phyloP scores from a whole-genome alignment of 2,888 invertebrate genomes.

The Alcis repandata region DNA sequence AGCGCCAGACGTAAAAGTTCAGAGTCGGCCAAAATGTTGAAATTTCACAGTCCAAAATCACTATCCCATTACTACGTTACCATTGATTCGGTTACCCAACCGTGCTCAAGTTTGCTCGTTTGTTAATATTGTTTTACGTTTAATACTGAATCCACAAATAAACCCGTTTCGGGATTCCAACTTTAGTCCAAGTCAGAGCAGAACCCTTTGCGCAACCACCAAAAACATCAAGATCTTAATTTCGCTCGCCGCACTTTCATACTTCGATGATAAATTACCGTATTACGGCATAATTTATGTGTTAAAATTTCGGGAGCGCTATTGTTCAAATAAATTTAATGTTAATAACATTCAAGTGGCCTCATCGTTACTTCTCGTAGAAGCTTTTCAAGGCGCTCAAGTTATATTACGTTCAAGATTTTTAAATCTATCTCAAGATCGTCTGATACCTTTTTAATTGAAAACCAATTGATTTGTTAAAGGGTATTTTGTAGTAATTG shows the following conservation, averaged over 20 bases:
- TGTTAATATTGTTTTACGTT: conserved; percentile 4
- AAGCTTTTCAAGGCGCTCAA: conserved; percentile 41
- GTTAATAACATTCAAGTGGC: conserved; percentile 38
- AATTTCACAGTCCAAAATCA: not conserved
- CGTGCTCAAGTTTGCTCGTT: not conserved
- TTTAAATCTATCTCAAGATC: conserved; percentile 21
- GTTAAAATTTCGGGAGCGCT: conserved; percentile 41
- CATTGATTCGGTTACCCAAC: not conserved
- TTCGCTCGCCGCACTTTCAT: conserved; percentile 42
- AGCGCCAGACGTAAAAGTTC: not conserved
- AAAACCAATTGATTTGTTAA: conserved; percentile 26
- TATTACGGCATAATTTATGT: conserved; percentile 42
- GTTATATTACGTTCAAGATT: conserved; percentile 29
- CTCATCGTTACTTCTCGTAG: conserved; percentile 32
- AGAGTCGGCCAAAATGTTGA: not conserved
- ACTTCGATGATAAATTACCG: conserved; percentile 43
- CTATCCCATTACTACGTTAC: not conserved
- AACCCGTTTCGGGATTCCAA: conserved; percentile 11
- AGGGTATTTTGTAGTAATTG: conserved; percentile 32
- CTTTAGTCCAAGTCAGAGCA: conserved; percentile 36
- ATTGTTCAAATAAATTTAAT: conserved; percentile 46
- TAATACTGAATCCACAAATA: conserved; percentile 8
- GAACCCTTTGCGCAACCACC: conserved; percentile 41
- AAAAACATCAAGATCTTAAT: conserved; percentile 43
- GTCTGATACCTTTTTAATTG: conserved; percentile 16